phyloP scores from a whole-genome alignment of 2,113 vertebrate genomes.

The Upupa epops region DNA sequence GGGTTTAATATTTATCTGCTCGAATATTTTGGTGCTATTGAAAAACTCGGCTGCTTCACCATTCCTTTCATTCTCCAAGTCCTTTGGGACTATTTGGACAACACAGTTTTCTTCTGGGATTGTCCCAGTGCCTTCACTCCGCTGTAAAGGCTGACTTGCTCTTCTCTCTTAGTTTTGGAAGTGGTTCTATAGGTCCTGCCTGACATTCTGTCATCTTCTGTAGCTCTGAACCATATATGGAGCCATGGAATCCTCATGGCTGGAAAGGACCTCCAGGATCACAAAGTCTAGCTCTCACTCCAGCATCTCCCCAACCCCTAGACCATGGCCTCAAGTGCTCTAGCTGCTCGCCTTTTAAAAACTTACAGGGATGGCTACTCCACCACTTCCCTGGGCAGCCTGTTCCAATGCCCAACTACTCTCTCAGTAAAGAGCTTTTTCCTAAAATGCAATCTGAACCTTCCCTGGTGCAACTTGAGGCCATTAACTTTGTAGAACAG shows the following conservation, averaged over 20 bases:
- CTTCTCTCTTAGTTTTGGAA: background rate
- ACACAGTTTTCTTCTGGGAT: background rate
- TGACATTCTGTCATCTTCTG: background rate
- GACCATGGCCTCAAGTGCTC: too few species aligned
- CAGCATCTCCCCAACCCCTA: too few species aligned
- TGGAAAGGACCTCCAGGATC: too few species aligned
- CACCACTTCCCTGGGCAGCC: too few species aligned
- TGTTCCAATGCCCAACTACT: too few species aligned
- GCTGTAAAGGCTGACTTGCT: background rate
- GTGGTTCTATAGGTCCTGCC: background rate
- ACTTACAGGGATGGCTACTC: too few species aligned
- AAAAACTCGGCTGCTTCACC: accelerated
- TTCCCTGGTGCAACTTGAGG: too few species aligned
- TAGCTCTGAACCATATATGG: background rate
- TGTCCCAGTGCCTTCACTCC: background rate
- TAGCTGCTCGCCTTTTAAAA: too few species aligned
- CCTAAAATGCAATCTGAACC: too few species aligned
- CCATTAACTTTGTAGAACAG: background rate
- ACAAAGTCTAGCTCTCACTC: too few species aligned
- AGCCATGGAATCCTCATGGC: too few species aligned
- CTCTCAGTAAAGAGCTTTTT: too few species aligned
- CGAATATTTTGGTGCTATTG: background rate
- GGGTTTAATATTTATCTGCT: background rate
- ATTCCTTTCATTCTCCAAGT: background rate
- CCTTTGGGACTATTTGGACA: background rate